phyloP scores from a whole-genome alignment of 2,797 vertebrate genomes.

The Parambassis ranga region DNA sequence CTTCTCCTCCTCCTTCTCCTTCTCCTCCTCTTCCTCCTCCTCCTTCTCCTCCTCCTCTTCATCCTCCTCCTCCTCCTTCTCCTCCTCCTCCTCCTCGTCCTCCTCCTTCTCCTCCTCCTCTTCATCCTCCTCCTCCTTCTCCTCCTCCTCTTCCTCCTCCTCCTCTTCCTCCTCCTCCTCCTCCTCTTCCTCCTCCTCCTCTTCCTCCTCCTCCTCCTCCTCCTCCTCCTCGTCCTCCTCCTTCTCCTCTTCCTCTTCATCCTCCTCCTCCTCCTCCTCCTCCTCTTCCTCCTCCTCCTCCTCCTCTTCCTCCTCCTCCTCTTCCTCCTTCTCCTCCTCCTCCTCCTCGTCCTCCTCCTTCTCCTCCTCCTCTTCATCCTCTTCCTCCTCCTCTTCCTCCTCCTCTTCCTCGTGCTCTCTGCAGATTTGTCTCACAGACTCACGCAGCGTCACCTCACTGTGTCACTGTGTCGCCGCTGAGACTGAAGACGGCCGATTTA shows the following conservation, averaged over 20 bases:
- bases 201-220: not conserved
- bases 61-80: not conserved
- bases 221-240: constrained; percentile 21
- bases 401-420: not conserved
- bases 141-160: no score
- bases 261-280: constrained; percentile 11
- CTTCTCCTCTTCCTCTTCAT: constrained; percentile 17
- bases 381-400: not conserved
- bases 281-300: constrained; percentile 2
- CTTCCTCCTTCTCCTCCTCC: constrained; percentile 6
- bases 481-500: constrained; percentile 37
- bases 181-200: constrained; percentile 36
- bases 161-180: constrained; percentile 2
- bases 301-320: constrained; percentile 36
- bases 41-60: constrained; percentile 13
- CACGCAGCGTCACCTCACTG: not conserved
- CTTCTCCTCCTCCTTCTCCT: not conserved
- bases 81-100: not conserved
- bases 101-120: constrained; percentile 36
- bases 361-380: not conserved
- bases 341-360: constrained; percentile 11
- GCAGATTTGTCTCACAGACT: constrained; percentile 15
- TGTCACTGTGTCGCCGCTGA: constrained; percentile 9
- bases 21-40: not conserved
- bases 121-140: not conserved